Evolutionary conservation across 2,113 vertebrate species (phyloP).

Genomic region (Podarcis cretensis): DNA sequence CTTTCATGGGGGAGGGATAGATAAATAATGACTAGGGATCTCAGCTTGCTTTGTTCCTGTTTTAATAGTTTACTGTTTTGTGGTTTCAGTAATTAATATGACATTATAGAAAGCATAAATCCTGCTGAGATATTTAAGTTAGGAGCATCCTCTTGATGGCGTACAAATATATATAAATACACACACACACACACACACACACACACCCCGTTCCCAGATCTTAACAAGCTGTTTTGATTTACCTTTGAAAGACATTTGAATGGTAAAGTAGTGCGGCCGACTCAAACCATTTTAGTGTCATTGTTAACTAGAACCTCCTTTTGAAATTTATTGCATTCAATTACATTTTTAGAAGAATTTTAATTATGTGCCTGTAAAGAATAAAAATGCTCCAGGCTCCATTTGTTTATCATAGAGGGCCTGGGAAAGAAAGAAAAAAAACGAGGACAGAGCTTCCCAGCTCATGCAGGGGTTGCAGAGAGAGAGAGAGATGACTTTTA

Average conservation of each 20-base stretch:
- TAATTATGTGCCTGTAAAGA: slow-evolving; percentile 84
- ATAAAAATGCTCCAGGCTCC: slow-evolving; percentile 82
- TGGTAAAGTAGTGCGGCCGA: slow-evolving; percentile 50
- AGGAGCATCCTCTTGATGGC: slow-evolving; percentile 72
- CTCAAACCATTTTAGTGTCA: slow-evolving; percentile 68
- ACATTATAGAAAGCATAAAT: slow-evolving; percentile 74
- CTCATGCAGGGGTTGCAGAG: slow-evolving; percentile 88
- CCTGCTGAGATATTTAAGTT: slow-evolving; percentile 81
- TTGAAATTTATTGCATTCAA: slow-evolving; percentile 82
- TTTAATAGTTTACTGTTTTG: slow-evolving; percentile 66
- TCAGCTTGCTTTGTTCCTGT: slow-evolving; percentile 73
- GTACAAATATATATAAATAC: no score
- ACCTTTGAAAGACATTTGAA: slow-evolving; percentile 73
- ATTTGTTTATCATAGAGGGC: slow-evolving; percentile 85
- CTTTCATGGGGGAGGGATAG: slow-evolving; percentile 54
- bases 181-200: no score
- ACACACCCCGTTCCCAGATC: slow-evolving; percentile 27
- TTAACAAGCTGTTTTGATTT: slow-evolving; percentile 75
- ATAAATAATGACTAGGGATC: slow-evolving; percentile 71
- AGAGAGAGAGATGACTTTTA: slow-evolving; percentile 88
- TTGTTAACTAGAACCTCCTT: slow-evolving; percentile 76
- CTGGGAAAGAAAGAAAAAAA: slow-evolving; percentile 67
- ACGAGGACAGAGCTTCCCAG: slow-evolving; percentile 86
- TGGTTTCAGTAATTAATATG: slow-evolving; percentile 78
- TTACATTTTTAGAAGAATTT: slow-evolving; percentile 82